Conservation (phyloP, 2,888 invertebrate species). For the Melinaea marsaeus region DNA sequence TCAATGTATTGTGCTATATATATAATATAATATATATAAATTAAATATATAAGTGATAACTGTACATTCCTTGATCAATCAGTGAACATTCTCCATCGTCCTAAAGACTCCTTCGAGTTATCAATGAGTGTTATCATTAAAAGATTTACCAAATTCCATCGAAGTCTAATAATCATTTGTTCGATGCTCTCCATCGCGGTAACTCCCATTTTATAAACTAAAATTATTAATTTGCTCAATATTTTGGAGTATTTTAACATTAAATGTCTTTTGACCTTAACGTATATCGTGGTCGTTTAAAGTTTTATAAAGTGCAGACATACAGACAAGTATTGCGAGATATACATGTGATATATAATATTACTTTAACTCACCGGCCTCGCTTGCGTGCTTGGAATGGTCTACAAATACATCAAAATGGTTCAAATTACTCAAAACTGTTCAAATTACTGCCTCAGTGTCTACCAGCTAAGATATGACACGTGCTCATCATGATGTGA, state of each 20-base stretch:
- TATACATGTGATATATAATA: conserved; percentile 17
- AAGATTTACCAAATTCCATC: conserved; percentile 63
- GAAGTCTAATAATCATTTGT: conserved; percentile 60
- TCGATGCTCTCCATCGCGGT: conserved; percentile 74
- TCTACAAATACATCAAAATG: conserved; percentile 59
- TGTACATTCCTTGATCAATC: no score
- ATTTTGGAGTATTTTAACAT: background rate
- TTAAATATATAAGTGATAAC: no score
- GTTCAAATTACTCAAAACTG: conserved; percentile 14
- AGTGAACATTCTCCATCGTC: conserved; percentile 11
- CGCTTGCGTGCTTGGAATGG: conserved; percentile 64
- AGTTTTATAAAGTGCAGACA: conserved; percentile 21
- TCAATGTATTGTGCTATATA: no score
- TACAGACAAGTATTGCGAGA: conserved; percentile 16
- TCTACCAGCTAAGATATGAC: background rate
- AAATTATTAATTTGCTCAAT: conserved; percentile 39
- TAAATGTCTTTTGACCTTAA: background rate
- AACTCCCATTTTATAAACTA: conserved; percentile 76
- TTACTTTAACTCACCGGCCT: conserved; percentile 66
- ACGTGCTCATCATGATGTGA: no score
- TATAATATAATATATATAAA: no score
- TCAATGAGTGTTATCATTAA: conserved; percentile 10
- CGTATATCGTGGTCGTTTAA: no score
- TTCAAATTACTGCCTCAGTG: background rate
- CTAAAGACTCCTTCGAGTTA: conserved; percentile 15